Evolutionary conservation across 2,113 vertebrate species (phyloP).

Genomic region (Rhinichthys klamathensis): DNA sequence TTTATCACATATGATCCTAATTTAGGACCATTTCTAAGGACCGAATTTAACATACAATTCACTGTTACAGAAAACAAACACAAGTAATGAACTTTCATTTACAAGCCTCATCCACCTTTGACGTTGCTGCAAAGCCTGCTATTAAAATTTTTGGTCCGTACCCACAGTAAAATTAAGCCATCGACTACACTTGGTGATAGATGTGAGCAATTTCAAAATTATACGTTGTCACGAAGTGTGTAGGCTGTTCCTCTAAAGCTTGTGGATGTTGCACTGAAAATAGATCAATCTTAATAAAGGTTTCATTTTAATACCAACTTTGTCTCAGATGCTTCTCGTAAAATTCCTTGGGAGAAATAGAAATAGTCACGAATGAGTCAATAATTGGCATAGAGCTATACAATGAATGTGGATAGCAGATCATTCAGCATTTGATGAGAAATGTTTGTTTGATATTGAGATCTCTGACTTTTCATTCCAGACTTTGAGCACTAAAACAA

Average conservation of each 20-base stretch:
- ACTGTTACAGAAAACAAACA: not conserved
- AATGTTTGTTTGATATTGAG: not conserved
- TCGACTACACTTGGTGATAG: constrained; percentile 10
- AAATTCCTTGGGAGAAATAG: not conserved
- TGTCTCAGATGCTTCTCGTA: not conserved
- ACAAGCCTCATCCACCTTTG: not conserved
- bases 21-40: too few relatives aligned
- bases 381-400: not conserved
- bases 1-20: too few relatives aligned
- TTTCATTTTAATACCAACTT: not conserved
- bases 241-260: not conserved
- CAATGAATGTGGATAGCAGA: not conserved
- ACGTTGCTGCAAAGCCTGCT: not conserved
- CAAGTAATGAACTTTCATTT: not conserved
- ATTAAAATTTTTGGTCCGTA: not conserved
- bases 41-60: not conserved
- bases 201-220: not conserved
- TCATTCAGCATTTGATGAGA: not conserved
- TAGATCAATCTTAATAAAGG: too few relatives aligned
- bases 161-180: not conserved
- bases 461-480: not conserved
- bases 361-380: not conserved
- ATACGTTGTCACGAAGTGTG: not conserved
- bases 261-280: too few relatives aligned
- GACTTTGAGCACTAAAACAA: not conserved